Evolutionary conservation across 2,888 invertebrate genomes (phyloP), one percentile per base, ranked within the genome.

Genomic region (Tinea pellionella): DNA sequence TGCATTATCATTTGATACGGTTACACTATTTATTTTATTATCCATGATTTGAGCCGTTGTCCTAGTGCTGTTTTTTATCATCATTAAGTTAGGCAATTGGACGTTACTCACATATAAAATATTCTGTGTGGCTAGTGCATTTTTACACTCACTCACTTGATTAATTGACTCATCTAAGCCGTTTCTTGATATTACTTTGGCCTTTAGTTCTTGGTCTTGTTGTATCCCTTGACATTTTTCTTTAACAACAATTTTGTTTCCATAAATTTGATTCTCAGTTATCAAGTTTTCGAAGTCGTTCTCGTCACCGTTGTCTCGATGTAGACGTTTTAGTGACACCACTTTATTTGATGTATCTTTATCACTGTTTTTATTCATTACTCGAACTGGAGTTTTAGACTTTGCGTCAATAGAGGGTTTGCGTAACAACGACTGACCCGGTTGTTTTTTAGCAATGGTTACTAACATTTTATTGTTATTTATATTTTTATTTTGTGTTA

Each of bases 221-320:
- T 69, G 71, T 16, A 12, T 53, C 29, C 78, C 77, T 69, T 82
- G 83, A 61, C 78, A 78, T 67, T 88, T 88, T 79, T 88, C 87
- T 80, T 88, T 88, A 75, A 88, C 86, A 75, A 88, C 87, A 75
- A 88, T 88, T 74, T 88, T 88, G 65, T 88, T 87, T 64, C 88
- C 88, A 67, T 88, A 88, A 63, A 89, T 89, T 75, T 88, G 88
- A 72, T 88, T 89, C 70, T 88, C 88, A 24, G 88, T 88, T 53
- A 88, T 89, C 65, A 89, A 75, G 71, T 88, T 88, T 67, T 89
- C 89, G 67, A 88, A 89, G 69, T 89, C 88, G 62, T 88, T 85
- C 68, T 88, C 87, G 65, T 88, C 88, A 64, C 79, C 80, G 65
- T 84, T 82, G 59, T 87, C 87, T 63, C 88, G 87, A 64, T 86